Base-by-base conservation (phyloP, 2,113 vertebrate species). In the Cinclus mexicanus region DNA sequence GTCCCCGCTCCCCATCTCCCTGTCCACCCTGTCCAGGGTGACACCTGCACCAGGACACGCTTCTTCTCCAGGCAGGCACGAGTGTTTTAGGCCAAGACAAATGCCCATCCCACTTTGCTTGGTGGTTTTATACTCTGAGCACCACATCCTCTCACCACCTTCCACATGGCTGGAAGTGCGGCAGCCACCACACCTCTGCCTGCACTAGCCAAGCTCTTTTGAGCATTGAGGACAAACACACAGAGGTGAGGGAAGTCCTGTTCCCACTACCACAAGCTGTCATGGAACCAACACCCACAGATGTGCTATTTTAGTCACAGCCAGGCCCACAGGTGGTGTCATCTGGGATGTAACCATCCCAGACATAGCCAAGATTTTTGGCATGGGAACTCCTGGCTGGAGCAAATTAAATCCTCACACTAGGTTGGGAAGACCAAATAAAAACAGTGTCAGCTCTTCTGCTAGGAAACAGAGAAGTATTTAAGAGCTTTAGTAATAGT, bases 31-130 rank as follows among this genome's bases (percentile, higher is more conserved):
- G 35, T 37, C 35, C 35, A 37, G 35, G 35, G 35, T 37, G 35
- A 39, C 0, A 0, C 70, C 93, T 7, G 61, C 65, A 19, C 31
- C 8, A 1, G 28, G 19, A 39, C 49, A 39, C 1, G 0, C 13
- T 28, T 1, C 65, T 55, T 29, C 70, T 41, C 41, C 76, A 9
- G 55, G 50, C 55, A 60, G 37, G 14, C 55, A 20, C 0, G 1
- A 78, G 57, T 4, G 4, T 23, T 42, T 6, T 23, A 12, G 0
- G 2, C 57, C 68, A 50, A 72, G 24, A 35, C 28, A 22, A 50
- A 37, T 8, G 18, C 57, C 53, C 49, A 17, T 8, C 89, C 33
- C 9, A 0, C 19, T 42, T 29, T 6, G 10, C 63, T 46, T 1
- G 0, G 39, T 17, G 47, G 59, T 35, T 83, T 28, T 53, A 29